Percentiles rank a stretch among this genome's conserved stretches.
phyloP scores from a whole-genome alignment of 2,888 invertebrate species.

The Mesopsocus fuscifrons region DNA sequence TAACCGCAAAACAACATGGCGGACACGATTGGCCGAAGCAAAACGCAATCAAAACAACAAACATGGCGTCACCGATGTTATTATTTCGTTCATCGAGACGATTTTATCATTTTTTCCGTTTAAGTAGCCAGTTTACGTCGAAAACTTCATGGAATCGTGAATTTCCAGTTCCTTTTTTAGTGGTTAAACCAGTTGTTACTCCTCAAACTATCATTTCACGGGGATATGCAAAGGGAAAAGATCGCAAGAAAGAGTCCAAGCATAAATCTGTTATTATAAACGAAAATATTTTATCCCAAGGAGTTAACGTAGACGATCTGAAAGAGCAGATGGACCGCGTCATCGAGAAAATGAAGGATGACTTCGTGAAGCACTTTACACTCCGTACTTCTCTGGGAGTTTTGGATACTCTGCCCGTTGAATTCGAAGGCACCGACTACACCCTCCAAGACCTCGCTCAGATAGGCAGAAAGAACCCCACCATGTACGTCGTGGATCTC shows the following conservation, averaged over 20 bases:
- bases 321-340: constrained; percentile 44
- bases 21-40: too few relatives aligned
- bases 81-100: too few relatives aligned
- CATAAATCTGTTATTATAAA: constrained; percentile 43
- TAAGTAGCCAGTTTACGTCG: too few relatives aligned
- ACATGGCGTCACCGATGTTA: too few relatives aligned
- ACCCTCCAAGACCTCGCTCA: constrained; percentile 77
- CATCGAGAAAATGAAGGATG: constrained; percentile 53
- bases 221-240: constrained; percentile 6
- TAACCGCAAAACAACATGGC: too few relatives aligned
- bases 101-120: too few relatives aligned
- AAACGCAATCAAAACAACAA: too few relatives aligned
- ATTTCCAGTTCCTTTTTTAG: too few relatives aligned
- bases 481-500: constrained; percentile 69
- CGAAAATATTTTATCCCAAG: constrained; percentile 45
- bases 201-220: too few relatives aligned
- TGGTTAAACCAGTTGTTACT: too few relatives aligned
- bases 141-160: too few relatives aligned
- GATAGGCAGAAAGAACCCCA: constrained; percentile 69
- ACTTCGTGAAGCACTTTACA: constrained; percentile 60
- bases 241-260: constrained; percentile 15
- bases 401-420: constrained; percentile 55
- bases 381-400: constrained; percentile 59
- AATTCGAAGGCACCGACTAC: constrained; percentile 60
- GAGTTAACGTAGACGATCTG: constrained; percentile 48